These are phyloP conservation scores for Spea bombifrons DNA, from an alignment of 2,113 vertebrate genomes.

Conservation along the genomic window DNA sequence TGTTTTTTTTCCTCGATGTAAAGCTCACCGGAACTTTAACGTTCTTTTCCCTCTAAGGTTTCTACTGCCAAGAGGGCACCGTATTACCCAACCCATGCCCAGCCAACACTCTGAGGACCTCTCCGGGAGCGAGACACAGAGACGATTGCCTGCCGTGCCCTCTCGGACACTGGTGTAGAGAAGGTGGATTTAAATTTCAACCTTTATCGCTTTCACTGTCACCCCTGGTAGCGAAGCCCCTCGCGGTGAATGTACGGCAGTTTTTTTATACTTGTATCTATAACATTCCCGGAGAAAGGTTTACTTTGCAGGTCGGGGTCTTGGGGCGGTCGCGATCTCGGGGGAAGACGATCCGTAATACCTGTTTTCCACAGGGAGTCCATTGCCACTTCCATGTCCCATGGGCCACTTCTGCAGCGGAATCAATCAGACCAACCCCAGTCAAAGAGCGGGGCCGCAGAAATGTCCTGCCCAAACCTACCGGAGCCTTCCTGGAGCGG, in stretches of 20 bases:
- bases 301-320: no score
- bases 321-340: no score
- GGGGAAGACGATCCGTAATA: background rate
- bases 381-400: constrained; percentile 65
- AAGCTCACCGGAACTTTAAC: background rate
- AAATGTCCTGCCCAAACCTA: constrained; percentile 77
- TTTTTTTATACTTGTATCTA: no score
- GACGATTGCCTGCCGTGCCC: constrained; percentile 82
- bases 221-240: no score
- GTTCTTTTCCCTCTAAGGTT: constrained; percentile 62
- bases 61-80: constrained; percentile 80
- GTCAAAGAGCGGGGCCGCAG: constrained; percentile 60
- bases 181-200: constrained; percentile 57
- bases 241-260: no score
- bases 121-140: constrained; percentile 65
- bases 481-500: constrained; percentile 65
- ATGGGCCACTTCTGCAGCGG: constrained; percentile 79
- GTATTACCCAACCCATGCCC: constrained; percentile 70
- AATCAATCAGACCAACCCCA: constrained; percentile 55
- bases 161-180: constrained; percentile 75
- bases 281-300: no score
- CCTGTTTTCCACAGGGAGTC: constrained; percentile 64
- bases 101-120: constrained; percentile 67
- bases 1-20: no score
- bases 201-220: no score